These are phyloP conservation scores for Megalops atlanticus DNA, from an alignment of 2,113 vertebrate species.

Conservation along the genomic window DNA sequence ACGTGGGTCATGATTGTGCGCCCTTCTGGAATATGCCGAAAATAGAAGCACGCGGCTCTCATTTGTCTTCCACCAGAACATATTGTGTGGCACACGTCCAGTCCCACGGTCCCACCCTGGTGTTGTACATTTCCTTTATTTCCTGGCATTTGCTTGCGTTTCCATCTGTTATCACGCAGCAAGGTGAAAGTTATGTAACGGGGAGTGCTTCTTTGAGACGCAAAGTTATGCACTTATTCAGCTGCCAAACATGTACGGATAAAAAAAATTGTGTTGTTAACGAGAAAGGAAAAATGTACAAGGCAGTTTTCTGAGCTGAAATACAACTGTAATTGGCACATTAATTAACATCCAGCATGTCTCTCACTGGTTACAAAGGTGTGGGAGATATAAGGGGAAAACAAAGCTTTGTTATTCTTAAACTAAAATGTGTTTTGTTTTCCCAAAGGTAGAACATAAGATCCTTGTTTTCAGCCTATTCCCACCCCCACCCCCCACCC, in stretches of 20 bases:
- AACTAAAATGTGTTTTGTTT: constrained; percentile 14
- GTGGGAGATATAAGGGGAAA: not conserved
- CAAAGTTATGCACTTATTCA: constrained; percentile 32
- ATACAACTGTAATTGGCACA: not conserved
- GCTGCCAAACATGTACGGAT: constrained; percentile 26
- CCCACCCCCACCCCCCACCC: too few species aligned
- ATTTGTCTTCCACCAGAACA: constrained; percentile 36
- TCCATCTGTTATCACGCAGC: constrained; percentile 60
- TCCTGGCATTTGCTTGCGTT: constrained; percentile 48
- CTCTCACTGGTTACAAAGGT: not conserved
- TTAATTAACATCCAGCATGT: not conserved
- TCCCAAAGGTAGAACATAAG: constrained; percentile 37
- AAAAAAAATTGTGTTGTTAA: not conserved
- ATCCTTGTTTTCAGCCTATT: too few species aligned
- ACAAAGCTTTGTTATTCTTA: not conserved
- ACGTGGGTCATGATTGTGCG: constrained; percentile 50
- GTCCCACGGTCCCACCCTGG: constrained; percentile 37
- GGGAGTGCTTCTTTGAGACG: constrained; percentile 46
- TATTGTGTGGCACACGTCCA: constrained; percentile 41
- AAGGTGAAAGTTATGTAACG: constrained; percentile 42
- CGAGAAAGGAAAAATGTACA: not conserved
- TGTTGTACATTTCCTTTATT: constrained; percentile 48
- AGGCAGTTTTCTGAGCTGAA: not conserved
- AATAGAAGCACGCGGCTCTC: constrained; percentile 61
- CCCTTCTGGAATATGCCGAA: constrained; percentile 41